A percentile compares a stretch with the other conserved stretches of the same genome.
These are phyloP conservation scores for Dicerorhinus sumatrensis DNA, from an alignment of 2,113 vertebrate species.

Conservation along the genomic window DNA sequence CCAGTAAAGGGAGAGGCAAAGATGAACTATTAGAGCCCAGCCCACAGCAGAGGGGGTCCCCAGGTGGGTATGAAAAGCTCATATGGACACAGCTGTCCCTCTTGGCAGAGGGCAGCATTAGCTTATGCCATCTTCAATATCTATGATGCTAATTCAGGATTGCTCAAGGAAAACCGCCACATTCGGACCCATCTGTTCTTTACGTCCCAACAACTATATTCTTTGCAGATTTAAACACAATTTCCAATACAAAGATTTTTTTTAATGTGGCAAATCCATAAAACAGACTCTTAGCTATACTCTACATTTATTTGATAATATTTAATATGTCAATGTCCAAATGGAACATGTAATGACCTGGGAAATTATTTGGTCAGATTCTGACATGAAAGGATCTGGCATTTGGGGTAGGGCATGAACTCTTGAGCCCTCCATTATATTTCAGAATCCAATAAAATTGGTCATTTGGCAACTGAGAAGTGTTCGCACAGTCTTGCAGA, in stretches of 20 bases:
- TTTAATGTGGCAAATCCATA: background rate
- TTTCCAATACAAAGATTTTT: slow-evolving; percentile 12
- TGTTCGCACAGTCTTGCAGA: background rate
- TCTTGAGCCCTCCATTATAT: background rate
- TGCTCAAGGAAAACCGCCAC: slow-evolving; percentile 10
- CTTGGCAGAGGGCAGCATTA: background rate
- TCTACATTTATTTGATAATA: background rate
- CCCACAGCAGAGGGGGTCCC: background rate
- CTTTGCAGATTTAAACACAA: slow-evolving; percentile 49
- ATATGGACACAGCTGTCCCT: background rate
- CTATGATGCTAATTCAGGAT: slow-evolving; percentile 51
- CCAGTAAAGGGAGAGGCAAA: background rate
- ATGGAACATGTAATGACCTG: background rate
- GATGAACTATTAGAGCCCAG: background rate
- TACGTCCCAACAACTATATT: background rate
- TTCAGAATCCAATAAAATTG: background rate
- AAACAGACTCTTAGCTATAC: slow-evolving; percentile 18
- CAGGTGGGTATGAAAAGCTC: background rate
- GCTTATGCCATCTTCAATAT: background rate
- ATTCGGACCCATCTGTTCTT: slow-evolving; percentile 40
- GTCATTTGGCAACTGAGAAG: background rate
- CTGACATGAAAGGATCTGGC: background rate
- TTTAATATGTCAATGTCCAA: slow-evolving; percentile 12
- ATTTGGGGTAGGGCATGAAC: background rate
- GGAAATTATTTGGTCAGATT: background rate